Evolutionary conservation across 1,140 invertebrate genomes (phyloP).

Genomic region (Bathynomus jamesi): DNA sequence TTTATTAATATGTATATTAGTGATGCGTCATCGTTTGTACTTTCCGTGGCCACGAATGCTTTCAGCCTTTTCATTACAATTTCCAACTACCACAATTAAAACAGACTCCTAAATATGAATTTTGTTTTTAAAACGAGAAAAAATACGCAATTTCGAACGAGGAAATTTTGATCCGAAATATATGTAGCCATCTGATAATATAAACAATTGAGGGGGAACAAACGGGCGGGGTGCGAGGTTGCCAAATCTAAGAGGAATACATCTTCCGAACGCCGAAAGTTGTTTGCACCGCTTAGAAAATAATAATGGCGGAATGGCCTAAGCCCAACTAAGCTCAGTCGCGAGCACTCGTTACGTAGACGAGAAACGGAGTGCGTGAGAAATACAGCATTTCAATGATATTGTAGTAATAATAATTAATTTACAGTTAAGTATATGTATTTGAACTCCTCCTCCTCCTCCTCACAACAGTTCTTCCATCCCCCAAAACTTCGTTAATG

Average conservation of each 20-base stretch:
- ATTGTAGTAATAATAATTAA: no score
- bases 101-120: no score
- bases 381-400: no score
- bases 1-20: not conserved
- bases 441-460: not conserved
- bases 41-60: no score
- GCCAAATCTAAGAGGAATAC: not conserved
- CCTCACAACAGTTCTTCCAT: not conserved
- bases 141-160: no score
- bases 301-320: not conserved
- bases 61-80: no score
- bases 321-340: no score
- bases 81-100: no score
- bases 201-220: not conserved
- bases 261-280: not conserved
- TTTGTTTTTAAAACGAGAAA: not conserved
- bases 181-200: not conserved
- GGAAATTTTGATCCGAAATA: not conserved
- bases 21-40: not conserved
- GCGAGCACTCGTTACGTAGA: no score
- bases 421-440: no score
- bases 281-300: not conserved
- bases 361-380: no score
- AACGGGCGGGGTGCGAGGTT: not conserved
- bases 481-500: not conserved